Base-by-base conservation (phyloP, 2,797 vertebrate genomes). In the Girardinus metallicus region DNA sequence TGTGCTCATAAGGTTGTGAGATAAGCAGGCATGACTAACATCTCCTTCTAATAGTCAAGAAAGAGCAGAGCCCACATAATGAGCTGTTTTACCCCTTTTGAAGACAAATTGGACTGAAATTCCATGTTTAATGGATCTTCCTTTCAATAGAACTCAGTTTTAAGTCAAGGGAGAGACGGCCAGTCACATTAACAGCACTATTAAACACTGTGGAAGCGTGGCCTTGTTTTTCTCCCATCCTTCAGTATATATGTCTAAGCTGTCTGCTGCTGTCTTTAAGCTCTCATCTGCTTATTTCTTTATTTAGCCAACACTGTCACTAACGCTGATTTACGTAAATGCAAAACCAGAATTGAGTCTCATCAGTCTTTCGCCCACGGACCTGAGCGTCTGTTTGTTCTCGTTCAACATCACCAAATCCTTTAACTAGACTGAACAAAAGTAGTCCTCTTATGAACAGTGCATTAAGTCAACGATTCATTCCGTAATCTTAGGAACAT, bases 1-100 rank as follows among this genome's bases (percentile, higher is more conserved):
- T 89, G 94, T 94, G 94, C 97, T 97, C 97, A 97, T 97, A 97
- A 97, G 96, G 97, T 97, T 98, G 97, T 96, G 95, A 96, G 97
- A 98, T 98, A 98, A 98, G 97, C 95, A 95, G 95, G 96, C 95
- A 89, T 98, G 97, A 97, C 95, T 95, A 97, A 97, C 96, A 94
- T 96, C 96, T 96, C 96, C 97, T 97, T 97, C 95, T 97, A 96
- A 97, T 96, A 96, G 96, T 95, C 95, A 96, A 95, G 90, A 94
- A 96, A 96, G 94, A 96, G 95, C 94, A 94, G 94, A 94, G 93
- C 94, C 93, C 95, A 95, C 93, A 95, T 97, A 97, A 97, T 95
- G 96, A 97, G 95, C 94, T 95, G 86, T 95, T 96, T 94, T 95
- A 92, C 91, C 91, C 92, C 94, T 93, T 96, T 96, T 96, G 95